Percentiles rank a stretch among this genome's conserved stretches.
phyloP scores from a whole-genome alignment of 2,797 vertebrate genomes.

The Sebastolobus alascanus region DNA sequence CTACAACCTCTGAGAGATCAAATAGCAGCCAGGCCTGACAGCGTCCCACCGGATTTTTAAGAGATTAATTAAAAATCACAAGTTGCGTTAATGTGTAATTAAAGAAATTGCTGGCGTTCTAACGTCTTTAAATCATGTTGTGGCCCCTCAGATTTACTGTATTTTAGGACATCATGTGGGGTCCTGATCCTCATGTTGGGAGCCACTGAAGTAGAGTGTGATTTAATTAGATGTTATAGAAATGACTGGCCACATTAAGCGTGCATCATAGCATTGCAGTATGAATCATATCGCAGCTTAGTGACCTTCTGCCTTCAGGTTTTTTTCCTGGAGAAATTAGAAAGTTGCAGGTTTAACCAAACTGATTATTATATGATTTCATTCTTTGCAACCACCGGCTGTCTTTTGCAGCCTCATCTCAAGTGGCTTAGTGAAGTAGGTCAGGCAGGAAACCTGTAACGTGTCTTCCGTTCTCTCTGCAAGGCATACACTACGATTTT shows the following conservation, averaged over 20 bases:
- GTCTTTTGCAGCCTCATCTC: background rate
- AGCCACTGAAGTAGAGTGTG: background rate
- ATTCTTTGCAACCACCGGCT: background rate
- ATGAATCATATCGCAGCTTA: background rate
- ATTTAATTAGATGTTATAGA: background rate
- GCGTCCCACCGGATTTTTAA: too few relatives aligned
- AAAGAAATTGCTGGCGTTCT: background rate
- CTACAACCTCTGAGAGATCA: too few relatives aligned
- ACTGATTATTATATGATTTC: background rate
- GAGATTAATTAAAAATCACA: too few relatives aligned
- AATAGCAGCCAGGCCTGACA: too few relatives aligned
- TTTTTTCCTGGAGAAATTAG: background rate
- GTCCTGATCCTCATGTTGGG: background rate
- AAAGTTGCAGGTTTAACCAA: background rate
- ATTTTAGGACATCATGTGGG: background rate
- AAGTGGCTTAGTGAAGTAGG: background rate
- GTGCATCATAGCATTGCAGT: too few relatives aligned
- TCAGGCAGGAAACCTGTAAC: background rate
- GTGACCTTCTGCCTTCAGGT: background rate
- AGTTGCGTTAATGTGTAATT: too few relatives aligned
- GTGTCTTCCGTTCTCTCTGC: constrained; percentile 3
- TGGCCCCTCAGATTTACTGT: background rate
- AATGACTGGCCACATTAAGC: background rate
- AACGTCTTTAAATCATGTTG: too few relatives aligned
- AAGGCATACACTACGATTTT: constrained; percentile 96